Evolutionary conservation across 2,888 invertebrate genomes (phyloP).

Genomic region (Metacarcinus magister): DNA sequence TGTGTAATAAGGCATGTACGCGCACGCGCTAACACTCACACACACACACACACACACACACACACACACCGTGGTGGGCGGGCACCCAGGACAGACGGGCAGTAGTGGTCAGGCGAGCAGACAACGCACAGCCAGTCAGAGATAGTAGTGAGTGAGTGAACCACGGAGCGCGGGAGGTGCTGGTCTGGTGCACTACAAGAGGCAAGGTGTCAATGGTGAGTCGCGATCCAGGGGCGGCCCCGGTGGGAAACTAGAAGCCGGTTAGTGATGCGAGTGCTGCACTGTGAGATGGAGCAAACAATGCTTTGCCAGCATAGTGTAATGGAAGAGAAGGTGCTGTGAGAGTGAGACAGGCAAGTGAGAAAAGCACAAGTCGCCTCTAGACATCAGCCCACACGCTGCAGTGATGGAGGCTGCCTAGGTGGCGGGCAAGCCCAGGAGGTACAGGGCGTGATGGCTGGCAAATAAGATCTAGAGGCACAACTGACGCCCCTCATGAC

Average conservation of each 20-base stretch:
- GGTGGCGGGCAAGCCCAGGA: background rate
- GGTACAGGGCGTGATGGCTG: conserved; percentile 44
- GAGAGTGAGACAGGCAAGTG: background rate
- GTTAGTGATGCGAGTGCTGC: background rate
- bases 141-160: conserved; percentile 23
- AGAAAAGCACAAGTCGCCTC: background rate
- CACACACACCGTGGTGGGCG: conserved; percentile 45
- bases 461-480: conserved; percentile 43
- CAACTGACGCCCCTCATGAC: conserved; percentile 58
- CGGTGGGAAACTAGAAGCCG: background rate
- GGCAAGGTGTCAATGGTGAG: background rate
- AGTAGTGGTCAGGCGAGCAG: conserved; percentile 60
- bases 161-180: background rate
- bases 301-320: background rate
- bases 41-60: conserved; percentile 58
- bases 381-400: conserved; percentile 21
- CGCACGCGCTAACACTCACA: background rate
- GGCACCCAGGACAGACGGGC: conserved; percentile 19
- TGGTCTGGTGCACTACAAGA: background rate
- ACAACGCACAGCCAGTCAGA: conserved; percentile 39
- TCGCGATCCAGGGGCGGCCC: background rate
- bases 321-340: background rate
- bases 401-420: background rate
- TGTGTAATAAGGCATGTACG: background rate
- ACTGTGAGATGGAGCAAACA: background rate